Evolutionary conservation across 2,113 vertebrate species (phyloP), one percentile per base, ranked within the genome.

Genomic region (Xenus cinereus): DNA sequence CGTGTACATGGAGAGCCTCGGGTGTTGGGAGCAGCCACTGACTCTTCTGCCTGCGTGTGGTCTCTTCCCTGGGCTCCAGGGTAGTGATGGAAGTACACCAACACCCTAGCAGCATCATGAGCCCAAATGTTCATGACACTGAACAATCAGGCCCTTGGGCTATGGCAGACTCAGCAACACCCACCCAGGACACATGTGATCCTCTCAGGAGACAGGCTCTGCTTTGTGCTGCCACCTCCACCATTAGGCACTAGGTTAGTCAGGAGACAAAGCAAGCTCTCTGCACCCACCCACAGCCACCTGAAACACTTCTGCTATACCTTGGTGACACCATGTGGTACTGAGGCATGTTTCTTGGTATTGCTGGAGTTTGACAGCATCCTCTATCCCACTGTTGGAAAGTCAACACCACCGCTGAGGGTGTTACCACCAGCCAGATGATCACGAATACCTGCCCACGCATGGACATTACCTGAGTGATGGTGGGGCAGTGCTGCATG

Each of bases 401-500:
- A 30, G 17, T 2, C 27, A 30, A 7, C 0, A 1, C 21, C 16
- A 26, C n/a, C 3, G 1, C 50, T 57, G 71, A 50, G 63, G 8
- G 10, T 15, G 48, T 86, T 20, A 23, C 46, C 41, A 24, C 30
- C 26, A 56, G 68, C 6, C 56, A 63, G 54, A 5, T 48, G 66
- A 41, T 6, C 13, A 5, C 0, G 3, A n/a, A 16, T 20, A 33
- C 30, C 37, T 32, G 14, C 21, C 32, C 21, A 12, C 4, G 12
- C 60, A 5, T 0, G 12, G 32, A 16, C 62, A 22, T 50, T 30
- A n/a, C 12, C 54, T 14, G 48, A 56, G 35, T 6, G 23, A 64
- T 2, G 9, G 16, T 10, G 37, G 33, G 77, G 53, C 33, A 72
- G 22, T 0, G 0, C 64, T 63, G 59, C 0, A 0, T 14, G 28